phyloP scores from a whole-genome alignment of 2,113 vertebrate genomes.

The Antechinus stuartii region DNA sequence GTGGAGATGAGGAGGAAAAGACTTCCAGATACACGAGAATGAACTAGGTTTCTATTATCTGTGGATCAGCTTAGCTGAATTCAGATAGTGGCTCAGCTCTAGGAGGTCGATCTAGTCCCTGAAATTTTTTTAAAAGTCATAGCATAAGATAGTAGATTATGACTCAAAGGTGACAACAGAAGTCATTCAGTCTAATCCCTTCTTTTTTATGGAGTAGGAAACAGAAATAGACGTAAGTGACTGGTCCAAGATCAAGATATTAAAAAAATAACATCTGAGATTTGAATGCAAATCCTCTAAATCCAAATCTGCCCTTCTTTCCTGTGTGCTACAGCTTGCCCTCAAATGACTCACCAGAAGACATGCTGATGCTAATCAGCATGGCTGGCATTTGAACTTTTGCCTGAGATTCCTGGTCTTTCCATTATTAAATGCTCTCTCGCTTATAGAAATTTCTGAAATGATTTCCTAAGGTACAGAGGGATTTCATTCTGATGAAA shows the following conservation, averaged over 20 bases:
- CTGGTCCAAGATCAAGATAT: background rate
- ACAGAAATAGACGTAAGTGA: background rate
- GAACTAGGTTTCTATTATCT: background rate
- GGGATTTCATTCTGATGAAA: background rate
- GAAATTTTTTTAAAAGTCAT: background rate
- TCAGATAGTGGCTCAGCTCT: background rate
- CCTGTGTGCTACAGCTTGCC: background rate
- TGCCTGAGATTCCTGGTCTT: background rate
- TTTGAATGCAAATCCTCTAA: background rate
- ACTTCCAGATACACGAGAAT: background rate
- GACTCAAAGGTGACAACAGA: background rate
- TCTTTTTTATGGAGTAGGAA: background rate
- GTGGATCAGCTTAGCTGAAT: background rate
- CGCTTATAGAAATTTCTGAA: background rate
- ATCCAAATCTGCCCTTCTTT: background rate
- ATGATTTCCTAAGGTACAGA: background rate
- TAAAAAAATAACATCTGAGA: background rate
- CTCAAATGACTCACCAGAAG: background rate
- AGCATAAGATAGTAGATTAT: background rate
- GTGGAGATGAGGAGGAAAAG: background rate
- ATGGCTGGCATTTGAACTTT: background rate
- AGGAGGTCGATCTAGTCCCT: background rate
- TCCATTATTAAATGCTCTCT: background rate
- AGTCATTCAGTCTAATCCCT: background rate
- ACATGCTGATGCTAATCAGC: background rate